Conservation (phyloP, 2,797 vertebrate species). For the Syngnathus rostellatus region DNA sequence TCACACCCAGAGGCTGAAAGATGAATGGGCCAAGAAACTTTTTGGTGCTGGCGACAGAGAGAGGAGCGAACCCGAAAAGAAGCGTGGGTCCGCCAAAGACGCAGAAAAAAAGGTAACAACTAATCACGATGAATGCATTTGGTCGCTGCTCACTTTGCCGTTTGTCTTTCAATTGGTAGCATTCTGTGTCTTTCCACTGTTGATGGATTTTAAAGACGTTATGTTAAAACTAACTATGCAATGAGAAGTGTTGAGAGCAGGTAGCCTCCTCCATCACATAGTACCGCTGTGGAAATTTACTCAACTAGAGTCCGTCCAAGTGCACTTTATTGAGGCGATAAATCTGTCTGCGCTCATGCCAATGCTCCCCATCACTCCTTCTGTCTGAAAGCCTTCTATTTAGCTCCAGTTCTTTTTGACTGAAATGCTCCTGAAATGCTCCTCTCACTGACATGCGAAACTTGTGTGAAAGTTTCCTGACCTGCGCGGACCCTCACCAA, state of each 20-base stretch:
- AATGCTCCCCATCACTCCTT: constrained; percentile 7
- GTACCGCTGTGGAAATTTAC: constrained; percentile 58
- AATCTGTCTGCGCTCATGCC: constrained; percentile 39
- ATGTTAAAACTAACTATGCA: constrained; percentile 63
- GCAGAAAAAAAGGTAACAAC: constrained; percentile 76
- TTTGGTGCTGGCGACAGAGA: constrained; percentile 76
- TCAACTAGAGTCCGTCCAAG: constrained; percentile 34
- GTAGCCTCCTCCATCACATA: constrained; percentile 44
- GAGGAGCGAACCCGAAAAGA: constrained; percentile 55
- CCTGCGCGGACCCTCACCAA: background rate
- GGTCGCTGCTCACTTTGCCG: background rate
- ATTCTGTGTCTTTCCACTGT: background rate
- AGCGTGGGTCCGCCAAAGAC: constrained; percentile 70
- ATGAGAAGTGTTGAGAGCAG: constrained; percentile 56
- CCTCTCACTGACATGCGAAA: constrained; percentile 10
- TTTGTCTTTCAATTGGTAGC: background rate
- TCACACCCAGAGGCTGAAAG: constrained; percentile 72
- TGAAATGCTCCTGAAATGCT: background rate
- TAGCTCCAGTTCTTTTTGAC: constrained; percentile 10
- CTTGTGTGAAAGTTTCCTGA: constrained; percentile 13
- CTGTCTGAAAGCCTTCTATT: constrained; percentile 15
- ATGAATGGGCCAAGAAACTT: constrained; percentile 86
- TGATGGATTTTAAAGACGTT: constrained; percentile 44
- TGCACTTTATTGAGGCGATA: constrained; percentile 56
- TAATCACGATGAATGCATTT: background rate